A percentile compares a stretch with the other conserved stretches of the same genome.
Conservation (phyloP, 2,888 invertebrate genomes). For the Ceriagrion tenellum region DNA sequence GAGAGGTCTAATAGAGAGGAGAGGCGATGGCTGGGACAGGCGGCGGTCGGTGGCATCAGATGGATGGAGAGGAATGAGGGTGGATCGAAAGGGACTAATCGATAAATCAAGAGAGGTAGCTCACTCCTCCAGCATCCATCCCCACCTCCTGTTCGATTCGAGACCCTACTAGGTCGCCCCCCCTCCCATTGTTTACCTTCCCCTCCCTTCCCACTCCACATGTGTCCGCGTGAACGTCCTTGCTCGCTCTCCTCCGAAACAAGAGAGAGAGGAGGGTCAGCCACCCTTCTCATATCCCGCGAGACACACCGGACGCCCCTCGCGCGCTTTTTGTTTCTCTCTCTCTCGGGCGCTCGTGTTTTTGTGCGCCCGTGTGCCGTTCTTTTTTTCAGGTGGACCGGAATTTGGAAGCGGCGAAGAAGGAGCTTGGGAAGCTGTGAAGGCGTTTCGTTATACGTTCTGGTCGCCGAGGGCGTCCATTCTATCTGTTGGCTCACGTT, state of each 20-base stretch:
- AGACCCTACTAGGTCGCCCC: too few relatives aligned
- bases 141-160: too few relatives aligned
- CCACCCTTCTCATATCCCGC: too few relatives aligned
- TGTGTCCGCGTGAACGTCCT: background rate
- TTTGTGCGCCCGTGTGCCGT: too few relatives aligned
- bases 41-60: background rate
- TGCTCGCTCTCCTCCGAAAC: background rate
- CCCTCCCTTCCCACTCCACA: too few relatives aligned
- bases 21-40: background rate
- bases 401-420: background rate
- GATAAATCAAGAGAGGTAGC: background rate
- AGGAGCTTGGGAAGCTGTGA: too few relatives aligned
- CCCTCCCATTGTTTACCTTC: background rate
- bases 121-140: too few relatives aligned
- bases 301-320: background rate
- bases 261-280: background rate
- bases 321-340: background rate
- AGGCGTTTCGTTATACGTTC: too few relatives aligned
- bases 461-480: too few relatives aligned
- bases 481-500: too few relatives aligned
- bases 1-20: too few relatives aligned
- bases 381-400: background rate
- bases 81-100: background rate
- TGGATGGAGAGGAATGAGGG: background rate
- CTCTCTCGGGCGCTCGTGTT: background rate